Evolutionary conservation across 2,113 vertebrate species (phyloP).

Genomic region (Marmota flaviventris): DNA sequence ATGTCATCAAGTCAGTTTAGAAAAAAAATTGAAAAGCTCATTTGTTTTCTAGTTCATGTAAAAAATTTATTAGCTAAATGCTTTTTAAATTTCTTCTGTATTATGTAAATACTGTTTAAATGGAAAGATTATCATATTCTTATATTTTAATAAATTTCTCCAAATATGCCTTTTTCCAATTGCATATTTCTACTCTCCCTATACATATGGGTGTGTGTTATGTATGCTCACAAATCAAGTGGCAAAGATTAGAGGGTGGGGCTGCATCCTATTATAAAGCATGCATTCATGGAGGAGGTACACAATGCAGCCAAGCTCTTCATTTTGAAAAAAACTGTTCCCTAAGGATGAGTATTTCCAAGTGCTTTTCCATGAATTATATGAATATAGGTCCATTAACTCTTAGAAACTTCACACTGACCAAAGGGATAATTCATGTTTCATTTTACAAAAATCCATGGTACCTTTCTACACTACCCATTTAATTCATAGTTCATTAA

Average conservation of each 20-base stretch:
- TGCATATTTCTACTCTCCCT: background rate
- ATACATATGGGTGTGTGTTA: background rate
- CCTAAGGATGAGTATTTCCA: background rate
- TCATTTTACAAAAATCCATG: background rate
- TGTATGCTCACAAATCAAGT: background rate
- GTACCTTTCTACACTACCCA: background rate
- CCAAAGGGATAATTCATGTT: background rate
- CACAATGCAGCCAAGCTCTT: background rate
- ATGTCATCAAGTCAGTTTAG: background rate
- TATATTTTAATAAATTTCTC: background rate
- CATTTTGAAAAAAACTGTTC: background rate
- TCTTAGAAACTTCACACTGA: background rate
- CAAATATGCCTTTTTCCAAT: background rate
- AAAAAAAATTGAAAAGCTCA: background rate
- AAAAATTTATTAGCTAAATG: background rate
- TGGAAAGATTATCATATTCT: background rate
- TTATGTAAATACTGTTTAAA: conserved; percentile 3
- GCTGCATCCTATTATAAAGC: background rate
- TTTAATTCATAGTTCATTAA: conserved; percentile 35
- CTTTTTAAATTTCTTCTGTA: background rate
- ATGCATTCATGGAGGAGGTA: background rate
- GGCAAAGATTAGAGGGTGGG: background rate
- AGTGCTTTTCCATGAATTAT: background rate
- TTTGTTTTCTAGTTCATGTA: background rate
- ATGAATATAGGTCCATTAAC: background rate